Percentiles rank a stretch among this genome's conserved stretches.
Evolutionary conservation across 2,888 invertebrate species (phyloP).

Genomic region (Lepidocyrtoides sp.): DNA sequence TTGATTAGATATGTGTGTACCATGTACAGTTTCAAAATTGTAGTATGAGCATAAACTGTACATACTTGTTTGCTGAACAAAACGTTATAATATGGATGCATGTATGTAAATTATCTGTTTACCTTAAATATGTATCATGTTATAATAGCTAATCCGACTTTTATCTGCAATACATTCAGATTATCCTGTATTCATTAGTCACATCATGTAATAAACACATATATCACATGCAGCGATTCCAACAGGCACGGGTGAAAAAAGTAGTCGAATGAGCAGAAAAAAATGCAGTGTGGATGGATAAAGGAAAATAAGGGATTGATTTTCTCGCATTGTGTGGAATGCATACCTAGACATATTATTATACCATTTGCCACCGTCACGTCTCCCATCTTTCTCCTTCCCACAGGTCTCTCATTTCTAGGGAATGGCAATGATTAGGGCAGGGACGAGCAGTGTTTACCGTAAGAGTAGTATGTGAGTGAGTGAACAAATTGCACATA

Average conservation of each 20-base stretch:
- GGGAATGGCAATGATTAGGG: constrained; percentile 35
- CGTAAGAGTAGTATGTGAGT: not conserved
- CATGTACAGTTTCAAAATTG: not conserved
- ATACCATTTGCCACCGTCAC: constrained; percentile 11
- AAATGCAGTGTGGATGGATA: not conserved
- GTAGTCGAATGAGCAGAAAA: not conserved
- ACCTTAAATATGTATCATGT: not conserved
- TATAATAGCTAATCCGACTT: constrained; percentile 9
- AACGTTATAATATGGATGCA: not conserved
- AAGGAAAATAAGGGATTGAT: constrained; percentile 16
- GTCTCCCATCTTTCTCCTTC: constrained; percentile 10
- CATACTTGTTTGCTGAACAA: too few species aligned
- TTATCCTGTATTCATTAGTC: constrained; percentile 21
- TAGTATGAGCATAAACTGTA: not conserved
- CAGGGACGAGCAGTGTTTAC: constrained; percentile 1
- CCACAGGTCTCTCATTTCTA: constrained; percentile 42
- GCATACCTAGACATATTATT: not conserved
- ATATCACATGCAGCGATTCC: constrained; percentile 3
- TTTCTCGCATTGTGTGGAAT: not conserved
- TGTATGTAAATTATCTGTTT: constrained; percentile 4
- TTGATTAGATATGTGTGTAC: constrained; percentile 4
- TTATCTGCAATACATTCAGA: not conserved
- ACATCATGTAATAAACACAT: constrained; percentile 6
- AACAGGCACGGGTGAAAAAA: not conserved
- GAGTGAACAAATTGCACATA: not conserved